These are phyloP conservation scores for Felis chaus DNA, from an alignment of 2,113 vertebrate genomes.

Conservation along the genomic window DNA sequence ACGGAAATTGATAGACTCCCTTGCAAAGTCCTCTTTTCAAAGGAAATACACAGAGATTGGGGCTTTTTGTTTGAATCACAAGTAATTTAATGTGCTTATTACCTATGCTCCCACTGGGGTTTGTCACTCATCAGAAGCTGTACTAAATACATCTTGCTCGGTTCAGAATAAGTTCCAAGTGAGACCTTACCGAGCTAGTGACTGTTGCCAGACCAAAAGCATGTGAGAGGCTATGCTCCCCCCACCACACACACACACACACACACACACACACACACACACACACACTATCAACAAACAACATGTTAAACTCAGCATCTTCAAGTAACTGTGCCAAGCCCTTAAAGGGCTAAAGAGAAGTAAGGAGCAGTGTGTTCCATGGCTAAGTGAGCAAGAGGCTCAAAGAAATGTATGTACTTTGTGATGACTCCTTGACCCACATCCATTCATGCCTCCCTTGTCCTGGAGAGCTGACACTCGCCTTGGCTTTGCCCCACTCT, in stretches of 20 bases:
- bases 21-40: conserved; percentile 33
- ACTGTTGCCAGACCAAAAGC: background rate
- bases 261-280: background rate
- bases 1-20: background rate
- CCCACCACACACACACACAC: too few relatives aligned
- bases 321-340: background rate
- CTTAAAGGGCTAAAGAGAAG: background rate
- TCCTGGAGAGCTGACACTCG: background rate
- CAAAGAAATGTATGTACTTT: background rate
- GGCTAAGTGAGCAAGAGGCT: background rate
- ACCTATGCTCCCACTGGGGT: background rate
- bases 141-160: background rate
- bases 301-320: conserved; percentile 11
- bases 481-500: background rate
- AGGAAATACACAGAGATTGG: background rate
- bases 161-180: background rate
- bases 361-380: background rate
- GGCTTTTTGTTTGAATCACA: conserved; percentile 10
- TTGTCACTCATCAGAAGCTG: background rate
- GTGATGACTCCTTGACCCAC: background rate
- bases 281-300: background rate
- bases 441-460: background rate
- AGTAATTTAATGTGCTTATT: conserved; percentile 47
- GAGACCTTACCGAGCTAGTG: background rate
- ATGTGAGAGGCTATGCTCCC: background rate